Base-by-base conservation (phyloP, 2,113 vertebrate species). In the Odontesthes bonariensis region DNA sequence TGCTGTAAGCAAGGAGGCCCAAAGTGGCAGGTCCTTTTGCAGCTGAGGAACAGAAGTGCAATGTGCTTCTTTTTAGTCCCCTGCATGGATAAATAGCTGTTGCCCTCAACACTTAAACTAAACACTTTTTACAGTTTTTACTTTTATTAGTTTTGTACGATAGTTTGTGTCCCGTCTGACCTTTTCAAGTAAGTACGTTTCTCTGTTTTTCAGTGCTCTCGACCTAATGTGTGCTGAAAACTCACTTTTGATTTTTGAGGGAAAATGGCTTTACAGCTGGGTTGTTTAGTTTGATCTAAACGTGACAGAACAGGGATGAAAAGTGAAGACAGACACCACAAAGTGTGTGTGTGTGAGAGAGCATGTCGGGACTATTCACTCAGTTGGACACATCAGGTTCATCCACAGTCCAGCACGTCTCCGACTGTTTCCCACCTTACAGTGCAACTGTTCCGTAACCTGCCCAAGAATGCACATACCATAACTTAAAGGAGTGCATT, bases 361-460 rank as follows among this genome's bases (percentile, higher is more conserved):
- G 70, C 87, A 81, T 86, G 91, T 90, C 52, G 60, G 81, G 84
- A 63, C 78, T 23, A 33, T 84, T 74, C 54, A 52, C 67, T 44
- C 52, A 49, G 53, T 65, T 53, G 42, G 73, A 85, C 62, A 61
- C 80, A 42, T 67, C 64, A 20, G 68, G 84, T 87, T 93, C 84
- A 87, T 81, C 66, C 82, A 86, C 86, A 92, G 91, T 91, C 82
- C 91, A 92, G 79, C 22, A 65, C 69, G 33, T 77, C 74, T 86
- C 66, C 13, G 64, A 73, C 76, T 56, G 51, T 58, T 63, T 35
- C 22, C 56, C n/a, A 40, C 86, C 72, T 90, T 89, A 87, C 83
- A 92, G 20, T 68, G 67, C 75, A 86, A 92, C 65, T 70, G 78
- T 91, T 93, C 90, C 93, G 83, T 92, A 76, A 87, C 92, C 66